Percentiles rank a stretch among this genome's conserved stretches.
phyloP scores from a whole-genome alignment of 2,888 invertebrate genomes.

The Synanthedon myopaeformis region DNA sequence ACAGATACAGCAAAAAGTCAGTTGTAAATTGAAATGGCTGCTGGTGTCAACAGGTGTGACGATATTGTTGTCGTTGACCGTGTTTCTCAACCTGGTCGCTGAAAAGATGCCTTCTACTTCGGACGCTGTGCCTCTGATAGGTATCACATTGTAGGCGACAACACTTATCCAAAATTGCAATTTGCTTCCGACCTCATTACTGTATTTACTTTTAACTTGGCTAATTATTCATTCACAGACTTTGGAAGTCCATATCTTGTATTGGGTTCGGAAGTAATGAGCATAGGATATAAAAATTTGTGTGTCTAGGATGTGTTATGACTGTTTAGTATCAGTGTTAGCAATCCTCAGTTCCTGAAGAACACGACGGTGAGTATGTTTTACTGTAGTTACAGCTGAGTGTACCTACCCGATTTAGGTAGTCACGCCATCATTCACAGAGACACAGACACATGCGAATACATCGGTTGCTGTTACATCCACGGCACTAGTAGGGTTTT shows the following conservation, averaged over 20 bases:
- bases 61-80: conserved; percentile 96
- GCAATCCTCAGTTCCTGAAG: conserved; percentile 8
- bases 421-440: conserved; percentile 1
- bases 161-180: conserved; percentile 11
- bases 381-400: conserved; percentile 22
- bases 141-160: conserved; percentile 54
- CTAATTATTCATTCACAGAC: background rate
- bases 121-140: conserved; percentile 86
- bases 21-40: conserved; percentile 16
- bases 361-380: conserved; percentile 24
- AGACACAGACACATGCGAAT: background rate
- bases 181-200: conserved; percentile 17
- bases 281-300: conserved; percentile 32
- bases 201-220: background rate
- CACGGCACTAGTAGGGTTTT: conserved; percentile 25
- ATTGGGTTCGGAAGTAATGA: conserved; percentile 26
- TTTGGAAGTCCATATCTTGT: background rate
- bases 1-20: too few species aligned
- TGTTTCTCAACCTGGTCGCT: conserved; percentile 97
- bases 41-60: conserved; percentile 87
- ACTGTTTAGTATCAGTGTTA: conserved; percentile 22
- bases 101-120: conserved; percentile 94
- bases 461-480: background rate
- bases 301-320: conserved; percentile 39
- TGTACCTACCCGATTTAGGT: conserved; percentile 1